These are phyloP conservation scores for Myotis findleyi DNA, from an alignment of 2,797 vertebrate genomes.

Conservation along the genomic window DNA sequence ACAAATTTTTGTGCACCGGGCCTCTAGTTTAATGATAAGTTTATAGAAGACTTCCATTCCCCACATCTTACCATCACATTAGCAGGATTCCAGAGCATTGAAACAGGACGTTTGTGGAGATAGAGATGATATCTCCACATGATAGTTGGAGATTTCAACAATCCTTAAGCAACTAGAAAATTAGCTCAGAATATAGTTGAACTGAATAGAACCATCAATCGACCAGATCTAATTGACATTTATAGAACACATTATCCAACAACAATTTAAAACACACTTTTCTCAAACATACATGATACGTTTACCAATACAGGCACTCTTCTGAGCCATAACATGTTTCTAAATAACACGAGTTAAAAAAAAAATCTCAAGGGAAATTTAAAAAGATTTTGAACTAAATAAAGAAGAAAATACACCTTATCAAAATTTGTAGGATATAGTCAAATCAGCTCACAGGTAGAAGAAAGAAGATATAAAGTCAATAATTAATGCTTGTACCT, in stretches of 20 bases:
- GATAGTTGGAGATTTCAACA: background rate
- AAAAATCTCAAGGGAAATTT: background rate
- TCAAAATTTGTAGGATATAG: background rate
- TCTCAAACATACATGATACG: background rate
- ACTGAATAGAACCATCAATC: background rate
- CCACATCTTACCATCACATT: background rate
- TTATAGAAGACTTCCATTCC: background rate
- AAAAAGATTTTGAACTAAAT: conserved; percentile 25
- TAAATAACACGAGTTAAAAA: background rate
- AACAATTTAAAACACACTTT: background rate
- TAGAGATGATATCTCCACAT: background rate
- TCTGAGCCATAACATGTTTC: background rate
- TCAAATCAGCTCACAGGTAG: background rate
- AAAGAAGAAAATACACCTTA: background rate
- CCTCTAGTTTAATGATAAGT: background rate
- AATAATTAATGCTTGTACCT: background rate
- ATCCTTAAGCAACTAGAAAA: background rate
- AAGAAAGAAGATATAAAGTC: background rate
- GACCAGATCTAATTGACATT: background rate
- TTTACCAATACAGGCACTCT: background rate
- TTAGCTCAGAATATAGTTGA: background rate
- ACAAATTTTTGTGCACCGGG: too few relatives aligned
- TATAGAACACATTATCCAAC: background rate
- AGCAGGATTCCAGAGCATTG: background rate
- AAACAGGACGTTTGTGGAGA: background rate